Evolutionary conservation across 2,888 invertebrate species (phyloP), one percentile per base, ranked within the genome.

Genomic region (Axea sp.): DNA sequence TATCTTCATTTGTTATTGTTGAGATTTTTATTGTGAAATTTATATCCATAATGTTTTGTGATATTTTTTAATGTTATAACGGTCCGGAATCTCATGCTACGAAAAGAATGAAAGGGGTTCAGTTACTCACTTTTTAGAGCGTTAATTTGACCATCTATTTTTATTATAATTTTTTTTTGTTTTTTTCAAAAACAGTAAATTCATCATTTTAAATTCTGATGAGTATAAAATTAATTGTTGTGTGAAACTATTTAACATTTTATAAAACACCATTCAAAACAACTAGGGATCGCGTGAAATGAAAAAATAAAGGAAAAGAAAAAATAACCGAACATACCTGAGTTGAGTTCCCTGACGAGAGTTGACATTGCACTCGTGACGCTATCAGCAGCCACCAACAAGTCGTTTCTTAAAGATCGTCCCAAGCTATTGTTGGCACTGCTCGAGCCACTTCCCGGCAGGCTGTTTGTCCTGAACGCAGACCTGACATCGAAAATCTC

Each of bases 341-440:
- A 95, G 89, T 98, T 97, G 55, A 98, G 92, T 90, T 99, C 98
- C 88, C 96, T 92, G 80, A 99, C 98, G 80, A 99, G 92, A 15
- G 96, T 96, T 24, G 97, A 97, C 97, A 99, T 98, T 73, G 98
- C 98, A 89, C 96, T 96, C 73, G 98, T 98, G 79, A 99, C 98
- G 17, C 96, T 97, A 89, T 98, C 98, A 35, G 98, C 98, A 39
- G 98, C 98, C 83, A 95, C 95, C 78, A 98, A 91, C 57, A 99
- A 91, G 88, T 97, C 97, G 84, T 95, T 95, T 82, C 95, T 90
- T 49, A 95, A 90, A 78, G 91, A 93, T 80, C 94, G 90, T 76
- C 91, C 90, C 78, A 86, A 82, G 80, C 85, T 87, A 84, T 87
- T 87, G 82, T 85, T 86, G 75, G 86, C 86, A 78, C 86, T 87